Evolutionary conservation across 1,140 invertebrate species (phyloP), one percentile per base, ranked within the genome.

Genomic region (Pachyrhynchus sulphureomaculatus): DNA sequence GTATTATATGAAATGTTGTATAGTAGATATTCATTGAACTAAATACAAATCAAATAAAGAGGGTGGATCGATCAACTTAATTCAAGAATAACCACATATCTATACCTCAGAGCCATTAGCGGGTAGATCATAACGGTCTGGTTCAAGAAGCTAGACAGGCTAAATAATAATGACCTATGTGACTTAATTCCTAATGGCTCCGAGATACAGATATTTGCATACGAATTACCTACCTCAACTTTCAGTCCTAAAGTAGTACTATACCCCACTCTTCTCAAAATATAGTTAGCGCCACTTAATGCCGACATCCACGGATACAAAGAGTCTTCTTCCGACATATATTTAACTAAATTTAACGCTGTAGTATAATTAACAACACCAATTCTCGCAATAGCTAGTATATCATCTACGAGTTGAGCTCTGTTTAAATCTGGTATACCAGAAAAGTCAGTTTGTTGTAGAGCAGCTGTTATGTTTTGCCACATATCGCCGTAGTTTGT

Each of bases 321-420:
- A 36, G 86, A 79, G 2, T 73, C 81, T 70, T 89, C 88, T 10
- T 79, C 75, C 20, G 75, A 72, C 37, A 89, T 68, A 68, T 87
- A 88, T 1, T 78, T 75, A 0, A 83, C 75, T 0, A 86, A 74
- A 1, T 83, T 74, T 8, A 89, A 75, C 0, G 83, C 81, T 20
- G 78, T 73, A 0, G 68, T 58, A 20, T 83, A 80, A 4, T 67
- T 65, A 1, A 82, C 73, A 4, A 69, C 51, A 4, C 68, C 72
- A 51, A 78, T 75, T 29, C 81, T 73, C 1, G 81, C 73, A 62
- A 84, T 76, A 69, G 85, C 86, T 32, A 92, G 79, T 1, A 89
- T 79, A 76, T 95, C 92, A 66, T 93, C 89, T 2, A 93, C 80
- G 9, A 93, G 79, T 73, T 91, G 89, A 0, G 89, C 90, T 69